These are phyloP conservation scores for Chrysogorgia sp. DNA, from an alignment of 92 coral and sea anemone species.

Conservation along the genomic window DNA sequence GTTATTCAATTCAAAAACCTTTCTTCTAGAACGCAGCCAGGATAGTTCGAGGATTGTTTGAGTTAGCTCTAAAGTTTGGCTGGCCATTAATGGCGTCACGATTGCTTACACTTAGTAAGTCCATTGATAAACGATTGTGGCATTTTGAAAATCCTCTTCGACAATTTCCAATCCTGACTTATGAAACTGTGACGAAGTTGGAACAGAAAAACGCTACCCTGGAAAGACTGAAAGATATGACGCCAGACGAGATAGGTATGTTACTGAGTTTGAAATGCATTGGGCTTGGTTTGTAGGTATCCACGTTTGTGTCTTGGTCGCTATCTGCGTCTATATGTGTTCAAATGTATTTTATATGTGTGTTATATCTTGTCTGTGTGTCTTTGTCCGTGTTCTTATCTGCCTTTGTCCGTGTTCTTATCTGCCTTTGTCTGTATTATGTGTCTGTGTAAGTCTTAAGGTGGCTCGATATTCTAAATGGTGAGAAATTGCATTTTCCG, in stretches of 20 bases:
- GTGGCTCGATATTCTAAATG: too few relatives aligned
- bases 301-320: too few relatives aligned
- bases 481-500: too few relatives aligned
- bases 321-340: too few relatives aligned
- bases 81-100: slow-evolving; percentile 82
- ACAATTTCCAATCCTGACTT: slow-evolving; percentile 81
- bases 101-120: slow-evolving; percentile 78
- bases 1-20: neutral
- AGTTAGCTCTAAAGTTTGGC: slow-evolving; percentile 76
- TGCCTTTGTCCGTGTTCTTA: too few relatives aligned
- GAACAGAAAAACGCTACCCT: slow-evolving; percentile 72
- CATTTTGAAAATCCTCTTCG: slow-evolving; percentile 77
- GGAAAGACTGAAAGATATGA: slow-evolving; percentile 76
- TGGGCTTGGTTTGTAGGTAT: neutral
- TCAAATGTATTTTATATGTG: too few relatives aligned
- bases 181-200: slow-evolving; percentile 75
- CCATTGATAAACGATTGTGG: slow-evolving; percentile 91
- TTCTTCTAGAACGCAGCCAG: slow-evolving; percentile 80
- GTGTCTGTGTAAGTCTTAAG: too few relatives aligned
- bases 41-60: slow-evolving; percentile 90
- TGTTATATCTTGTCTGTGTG: too few relatives aligned
- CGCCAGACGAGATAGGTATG: slow-evolving; percentile 86
- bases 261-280: neutral
- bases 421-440: too few relatives aligned
- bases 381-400: too few relatives aligned